Conservation (phyloP, 2,113 vertebrate genomes). For the Numenius arquata region DNA sequence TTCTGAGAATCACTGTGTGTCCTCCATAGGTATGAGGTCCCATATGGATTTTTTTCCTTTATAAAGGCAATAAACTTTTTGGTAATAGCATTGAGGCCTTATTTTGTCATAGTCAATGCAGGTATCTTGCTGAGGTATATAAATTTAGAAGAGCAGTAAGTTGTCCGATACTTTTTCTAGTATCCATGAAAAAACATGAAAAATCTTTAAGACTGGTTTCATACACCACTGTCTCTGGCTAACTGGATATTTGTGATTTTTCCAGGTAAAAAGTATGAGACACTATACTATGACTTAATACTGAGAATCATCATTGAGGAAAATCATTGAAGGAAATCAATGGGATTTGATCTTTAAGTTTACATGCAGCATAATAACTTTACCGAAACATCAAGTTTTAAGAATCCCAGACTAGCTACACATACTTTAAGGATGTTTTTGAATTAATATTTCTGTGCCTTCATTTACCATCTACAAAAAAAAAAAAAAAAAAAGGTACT, state of each 20-base stretch:
- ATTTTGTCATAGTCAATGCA: background rate
- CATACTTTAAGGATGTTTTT: background rate
- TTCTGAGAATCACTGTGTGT: background rate
- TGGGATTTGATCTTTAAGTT: background rate
- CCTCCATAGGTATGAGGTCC: background rate
- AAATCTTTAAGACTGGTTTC: background rate
- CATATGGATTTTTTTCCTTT: background rate
- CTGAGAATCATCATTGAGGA: background rate
- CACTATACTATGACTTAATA: background rate
- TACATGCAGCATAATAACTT: background rate
- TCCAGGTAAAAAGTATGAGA: background rate
- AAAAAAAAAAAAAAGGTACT: background rate
- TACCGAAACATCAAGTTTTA: background rate
- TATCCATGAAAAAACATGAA: background rate
- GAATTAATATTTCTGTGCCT: background rate
- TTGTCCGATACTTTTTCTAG: background rate
- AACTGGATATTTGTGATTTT: background rate
- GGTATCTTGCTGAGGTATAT: background rate
- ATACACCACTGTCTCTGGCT: background rate
- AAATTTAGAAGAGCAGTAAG: background rate
- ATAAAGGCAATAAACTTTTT: background rate
- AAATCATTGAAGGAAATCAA: background rate
- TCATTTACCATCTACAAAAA: background rate
- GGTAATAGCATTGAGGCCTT: background rate
- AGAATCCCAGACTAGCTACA: background rate